These are phyloP conservation scores for Hippoglossus hippoglossus DNA, from an alignment of 2,797 vertebrate species.

Conservation along the genomic window DNA sequence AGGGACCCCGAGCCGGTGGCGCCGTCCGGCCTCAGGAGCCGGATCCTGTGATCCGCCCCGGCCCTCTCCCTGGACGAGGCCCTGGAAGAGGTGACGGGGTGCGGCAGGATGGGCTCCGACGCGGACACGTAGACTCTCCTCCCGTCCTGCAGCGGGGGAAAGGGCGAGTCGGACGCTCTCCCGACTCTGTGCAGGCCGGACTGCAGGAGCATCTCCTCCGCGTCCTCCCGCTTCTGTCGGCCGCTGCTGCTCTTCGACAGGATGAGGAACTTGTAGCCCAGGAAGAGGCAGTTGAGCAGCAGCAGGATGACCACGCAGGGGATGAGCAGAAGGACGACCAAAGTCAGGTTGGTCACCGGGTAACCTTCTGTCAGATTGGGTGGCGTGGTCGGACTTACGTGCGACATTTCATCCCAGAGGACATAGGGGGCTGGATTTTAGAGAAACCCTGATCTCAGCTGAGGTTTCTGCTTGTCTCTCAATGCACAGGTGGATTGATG, in stretches of 20 bases:
- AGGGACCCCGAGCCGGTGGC: conserved; percentile 73
- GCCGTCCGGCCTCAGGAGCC: conserved; percentile 75
- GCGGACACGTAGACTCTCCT: conserved; percentile 66
- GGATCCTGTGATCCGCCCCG: conserved; percentile 61
- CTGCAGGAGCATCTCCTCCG: conserved; percentile 67
- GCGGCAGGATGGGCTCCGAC: conserved; percentile 75
- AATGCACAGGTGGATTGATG: conserved; percentile 62
- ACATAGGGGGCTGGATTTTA: conserved; percentile 39
- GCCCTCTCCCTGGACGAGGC: conserved; percentile 77
- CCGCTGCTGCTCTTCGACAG: conserved; percentile 66
- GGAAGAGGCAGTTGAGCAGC: conserved; percentile 84
- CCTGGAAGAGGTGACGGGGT: conserved; percentile 81
- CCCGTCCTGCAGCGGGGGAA: conserved; percentile 48
- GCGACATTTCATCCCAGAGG: conserved; percentile 81
- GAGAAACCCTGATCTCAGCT: conserved; percentile 36
- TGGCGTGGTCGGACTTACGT: conserved; percentile 57
- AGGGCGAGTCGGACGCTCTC: conserved; percentile 50
- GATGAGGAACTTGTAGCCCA: conserved; percentile 81
- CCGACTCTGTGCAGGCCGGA: conserved; percentile 66
- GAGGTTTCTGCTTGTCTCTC: conserved; percentile 25
- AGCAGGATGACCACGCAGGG: conserved; percentile 85
- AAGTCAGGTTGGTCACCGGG: conserved; percentile 74
- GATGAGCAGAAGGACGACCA: conserved; percentile 83
- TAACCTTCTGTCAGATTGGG: conserved; percentile 60
- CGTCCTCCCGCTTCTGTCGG: conserved; percentile 39